Evolutionary conservation across 1,140 invertebrate genomes (phyloP).

Genomic region (Planococcus citri): DNA sequence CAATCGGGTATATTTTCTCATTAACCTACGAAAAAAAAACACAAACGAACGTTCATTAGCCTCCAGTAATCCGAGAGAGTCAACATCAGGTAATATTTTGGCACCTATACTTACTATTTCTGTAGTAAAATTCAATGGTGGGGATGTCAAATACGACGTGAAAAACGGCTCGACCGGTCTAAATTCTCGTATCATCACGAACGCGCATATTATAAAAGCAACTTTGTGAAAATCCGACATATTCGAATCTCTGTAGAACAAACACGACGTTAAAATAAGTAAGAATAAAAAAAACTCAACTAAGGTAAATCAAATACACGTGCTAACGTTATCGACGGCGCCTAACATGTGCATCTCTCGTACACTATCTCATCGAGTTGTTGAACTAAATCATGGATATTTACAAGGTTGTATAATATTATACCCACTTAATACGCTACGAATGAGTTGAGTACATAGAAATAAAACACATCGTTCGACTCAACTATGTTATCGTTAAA

Average conservation of each 20-base stretch:
- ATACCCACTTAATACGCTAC: too few species aligned
- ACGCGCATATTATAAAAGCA: slow-evolving; percentile 23
- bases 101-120: slow-evolving; percentile 16
- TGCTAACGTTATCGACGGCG: not conserved
- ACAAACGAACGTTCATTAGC: not conserved
- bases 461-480: too few species aligned
- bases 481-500: too few species aligned
- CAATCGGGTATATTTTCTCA: slow-evolving; percentile 64
- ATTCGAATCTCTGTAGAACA: not conserved
- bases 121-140: slow-evolving; percentile 13
- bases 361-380: not conserved
- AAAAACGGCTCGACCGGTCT: slow-evolving; percentile 25
- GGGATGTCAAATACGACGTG: slow-evolving; percentile 20
- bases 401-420: not conserved
- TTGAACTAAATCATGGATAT: not conserved
- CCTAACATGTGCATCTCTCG: not conserved
- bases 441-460: too few species aligned
- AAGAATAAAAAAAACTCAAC: too few species aligned
- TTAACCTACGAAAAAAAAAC: slow-evolving; percentile 40
- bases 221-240: slow-evolving; percentile 12
- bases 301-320: not conserved
- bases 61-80: not conserved
- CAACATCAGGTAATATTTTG: not conserved
- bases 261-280: too few species aligned
- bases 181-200: slow-evolving; percentile 23